Base-by-base conservation (phyloP, 2,113 vertebrate species). In the Paedocypris sp. region DNA sequence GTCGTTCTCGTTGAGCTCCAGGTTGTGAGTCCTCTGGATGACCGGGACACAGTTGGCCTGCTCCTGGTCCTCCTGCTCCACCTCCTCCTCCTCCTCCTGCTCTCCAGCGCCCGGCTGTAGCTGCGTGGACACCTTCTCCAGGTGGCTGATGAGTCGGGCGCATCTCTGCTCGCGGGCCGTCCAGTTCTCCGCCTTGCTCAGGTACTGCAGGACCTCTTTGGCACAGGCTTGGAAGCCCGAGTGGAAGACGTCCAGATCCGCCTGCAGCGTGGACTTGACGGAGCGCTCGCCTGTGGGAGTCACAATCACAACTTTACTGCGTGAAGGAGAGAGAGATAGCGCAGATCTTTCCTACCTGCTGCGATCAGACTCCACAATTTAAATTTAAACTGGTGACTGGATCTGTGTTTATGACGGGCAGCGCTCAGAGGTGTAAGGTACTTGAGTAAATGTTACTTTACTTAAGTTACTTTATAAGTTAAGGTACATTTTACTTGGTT, bases 171-270 rank as follows among this genome's bases (percentile, higher is more conserved):
- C 94, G 23, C 89, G 77, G 16, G 88, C 79, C 2, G 89, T 86
- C 91, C 94, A 93, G 83, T 88, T 93, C 76, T 98, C 94, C 48
- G 85, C 87, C 60, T 90, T 85, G 65, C 81, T 85, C 73, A 96
- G 87, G 79, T 93, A 92, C 74, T 94, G 92, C 83, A 97, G 81
- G 59, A 93, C 92, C 81, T 98, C 92, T 77, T 93, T 91, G 78
- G 92, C 91, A 74, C 92, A 97, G 1, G 90, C 90, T 77, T 96
- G 93, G 75, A 96, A 95, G 36, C 93, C 94, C 18, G 91, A 90
- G 73, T 94, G 91, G 80, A 96, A 98, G 26, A 88, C 89, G 23
- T 94, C 92, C 84, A 95, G 75, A 59, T 97, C 92, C 11, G 87
- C 79, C 63, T 90, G 90, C 64, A 90, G 77, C 26, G 91, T 85